Evolutionary conservation across 1,140 invertebrate genomes (phyloP), one percentile per base, ranked within the genome.

Genomic region (Magallana ariakensis): DNA sequence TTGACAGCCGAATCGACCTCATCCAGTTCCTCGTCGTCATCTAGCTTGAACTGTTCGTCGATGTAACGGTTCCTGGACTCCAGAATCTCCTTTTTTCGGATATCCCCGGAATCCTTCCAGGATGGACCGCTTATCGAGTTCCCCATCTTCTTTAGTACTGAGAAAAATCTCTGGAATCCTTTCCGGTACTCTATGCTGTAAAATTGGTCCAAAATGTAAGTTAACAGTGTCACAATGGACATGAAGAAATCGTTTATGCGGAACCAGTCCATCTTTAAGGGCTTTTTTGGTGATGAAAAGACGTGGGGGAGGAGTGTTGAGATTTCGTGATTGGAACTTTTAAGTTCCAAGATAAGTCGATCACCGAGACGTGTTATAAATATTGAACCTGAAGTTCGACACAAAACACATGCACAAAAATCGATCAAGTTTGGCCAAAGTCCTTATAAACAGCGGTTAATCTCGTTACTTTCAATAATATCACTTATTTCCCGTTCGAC

Each of bases 171-270:
- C 10, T 26, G 22, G 66, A 75, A 33, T 9, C 66, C 66, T 33
- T 22, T 33, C 1, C 66, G 66, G 22, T 75, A 75, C 22, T 75
- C 66, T 13, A 75, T 75, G 66, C 66, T 75, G 66, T 75, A 75
- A 75, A 75, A 10, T 75, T 75, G 66, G 26, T 75, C 66, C 66
- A 75, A 9, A 75, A 75, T 75, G 9, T 75, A 75, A 75, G 66
- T 75, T 75, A 75, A 26, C 33, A 26, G 13, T 13, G 66, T 75
- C 9, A 75, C 13, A 33, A 75, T 46, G 22, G 66, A 75, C 66
- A 75, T 33, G 22, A 75, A 75, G 33, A 75, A 33, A 10, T 75
- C 66, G 33, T 75, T 75, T 33, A 75, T 26, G 3, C 66, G 66
- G 22, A 75, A 75, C 66, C 66, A 75, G 22, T 75, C 66, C 66